phyloP scores from a whole-genome alignment of 2,797 vertebrate genomes.

The Myripristis murdjan region DNA sequence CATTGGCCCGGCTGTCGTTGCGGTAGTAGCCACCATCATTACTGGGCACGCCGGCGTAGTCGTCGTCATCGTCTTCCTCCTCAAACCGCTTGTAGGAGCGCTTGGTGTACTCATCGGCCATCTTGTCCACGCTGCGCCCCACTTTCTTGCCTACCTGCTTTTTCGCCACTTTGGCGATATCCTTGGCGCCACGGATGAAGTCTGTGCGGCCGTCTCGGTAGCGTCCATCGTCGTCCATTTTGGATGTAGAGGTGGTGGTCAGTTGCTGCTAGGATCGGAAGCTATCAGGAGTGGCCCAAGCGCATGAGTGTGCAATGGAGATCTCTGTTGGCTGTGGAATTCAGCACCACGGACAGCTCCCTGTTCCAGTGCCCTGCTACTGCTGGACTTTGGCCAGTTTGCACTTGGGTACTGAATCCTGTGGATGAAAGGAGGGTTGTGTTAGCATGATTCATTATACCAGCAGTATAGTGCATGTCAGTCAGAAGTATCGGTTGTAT shows the following conservation, averaged over 20 bases:
- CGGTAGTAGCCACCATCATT: conserved; percentile 87
- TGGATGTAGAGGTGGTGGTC: conserved; percentile 44
- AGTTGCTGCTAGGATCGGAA: conserved; percentile 58
- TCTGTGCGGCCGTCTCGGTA: conserved; percentile 92
- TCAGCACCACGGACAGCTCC: conserved; percentile 75
- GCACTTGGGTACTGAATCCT: conserved; percentile 43
- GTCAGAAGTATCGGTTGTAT: neutral
- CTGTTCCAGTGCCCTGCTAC: conserved; percentile 49
- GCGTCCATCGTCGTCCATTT: conserved; percentile 93
- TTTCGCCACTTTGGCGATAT: conserved; percentile 98
- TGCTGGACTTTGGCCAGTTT: conserved; percentile 26
- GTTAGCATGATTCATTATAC: conserved; percentile 36
- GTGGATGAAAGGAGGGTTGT: conserved; percentile 43
- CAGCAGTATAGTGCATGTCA: neutral
- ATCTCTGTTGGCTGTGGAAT: conserved; percentile 47
- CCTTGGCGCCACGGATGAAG: conserved; percentile 96
- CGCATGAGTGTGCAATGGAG: conserved; percentile 69
- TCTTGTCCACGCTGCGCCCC: conserved; percentile 90
- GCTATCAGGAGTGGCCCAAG: conserved; percentile 77
- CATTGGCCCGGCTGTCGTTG: conserved; percentile 87
- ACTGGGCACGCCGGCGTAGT: conserved; percentile 80
- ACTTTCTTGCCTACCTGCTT: conserved; percentile 95
- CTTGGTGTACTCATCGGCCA: conserved; percentile 94
- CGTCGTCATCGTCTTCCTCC: conserved; percentile 94
- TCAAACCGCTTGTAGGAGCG: conserved; percentile 95